phyloP scores from a whole-genome alignment of 2,113 vertebrate genomes.

The Saccopteryx leptura region DNA sequence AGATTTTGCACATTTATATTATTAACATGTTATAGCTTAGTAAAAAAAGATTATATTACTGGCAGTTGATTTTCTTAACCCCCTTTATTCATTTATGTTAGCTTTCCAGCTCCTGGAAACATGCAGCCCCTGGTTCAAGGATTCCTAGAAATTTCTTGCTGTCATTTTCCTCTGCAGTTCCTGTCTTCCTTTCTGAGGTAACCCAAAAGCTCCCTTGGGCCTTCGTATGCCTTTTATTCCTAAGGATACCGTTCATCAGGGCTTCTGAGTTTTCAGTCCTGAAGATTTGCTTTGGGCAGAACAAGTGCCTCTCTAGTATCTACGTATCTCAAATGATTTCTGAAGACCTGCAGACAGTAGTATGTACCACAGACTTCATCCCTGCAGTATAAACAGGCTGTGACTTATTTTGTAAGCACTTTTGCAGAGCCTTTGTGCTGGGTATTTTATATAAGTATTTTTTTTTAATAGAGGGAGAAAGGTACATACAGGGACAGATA shows the following conservation, averaged over 20 bases:
- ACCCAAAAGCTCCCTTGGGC: neutral
- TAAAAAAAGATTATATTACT: neutral
- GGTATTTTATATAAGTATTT: slow-evolving; percentile 20
- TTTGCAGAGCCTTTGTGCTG: slow-evolving; percentile 10
- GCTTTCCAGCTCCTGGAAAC: neutral
- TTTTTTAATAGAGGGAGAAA: no score
- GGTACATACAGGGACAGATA: no score
- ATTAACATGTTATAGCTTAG: slow-evolving; percentile 39
- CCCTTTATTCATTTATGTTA: slow-evolving; percentile 25
- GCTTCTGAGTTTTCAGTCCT: neutral
- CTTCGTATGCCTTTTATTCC: neutral
- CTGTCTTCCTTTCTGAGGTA: neutral
- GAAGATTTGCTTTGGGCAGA: slow-evolving; percentile 48
- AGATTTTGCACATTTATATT: slow-evolving; percentile 27
- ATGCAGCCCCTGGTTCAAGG: neutral
- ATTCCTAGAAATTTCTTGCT: slow-evolving; percentile 33
- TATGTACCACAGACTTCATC: neutral
- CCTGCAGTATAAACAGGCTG: neutral
- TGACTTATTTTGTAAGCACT: slow-evolving; percentile 20
- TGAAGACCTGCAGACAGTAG: neutral
- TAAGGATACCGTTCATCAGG: neutral
- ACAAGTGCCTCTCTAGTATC: neutral
- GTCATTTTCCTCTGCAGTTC: neutral
- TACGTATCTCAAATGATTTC: slow-evolving; percentile 31
- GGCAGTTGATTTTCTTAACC: neutral